Conservation (phyloP, 2,888 invertebrate species). For the Hyposoter didymator region DNA sequence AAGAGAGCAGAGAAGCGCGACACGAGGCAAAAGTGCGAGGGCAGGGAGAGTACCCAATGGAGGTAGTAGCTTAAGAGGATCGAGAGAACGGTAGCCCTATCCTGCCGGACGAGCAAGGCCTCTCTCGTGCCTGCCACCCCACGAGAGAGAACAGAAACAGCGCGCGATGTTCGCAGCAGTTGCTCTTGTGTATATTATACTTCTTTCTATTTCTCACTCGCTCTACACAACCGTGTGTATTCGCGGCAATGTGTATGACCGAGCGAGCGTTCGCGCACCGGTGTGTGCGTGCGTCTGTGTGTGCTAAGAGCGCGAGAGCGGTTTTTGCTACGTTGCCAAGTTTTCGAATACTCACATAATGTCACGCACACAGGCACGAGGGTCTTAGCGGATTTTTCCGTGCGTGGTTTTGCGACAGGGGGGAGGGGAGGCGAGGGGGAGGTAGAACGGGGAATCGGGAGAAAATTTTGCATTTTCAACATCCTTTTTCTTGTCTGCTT, state of each 20-base stretch:
- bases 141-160: constrained; percentile 76
- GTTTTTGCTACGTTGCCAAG: constrained; percentile 80
- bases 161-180: constrained; percentile 79
- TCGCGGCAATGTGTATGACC: constrained; percentile 1
- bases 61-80: constrained; percentile 66
- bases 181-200: constrained; percentile 72
- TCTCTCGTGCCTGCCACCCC: constrained; percentile 64
- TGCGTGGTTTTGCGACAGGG: background rate
- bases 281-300: constrained; percentile 71
- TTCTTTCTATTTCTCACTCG: constrained; percentile 65
- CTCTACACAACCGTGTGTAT: constrained; percentile 8
- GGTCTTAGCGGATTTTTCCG: constrained; percentile 40
- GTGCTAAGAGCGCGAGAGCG: constrained; percentile 70
- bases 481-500: background rate
- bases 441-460: background rate
- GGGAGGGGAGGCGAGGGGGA: background rate
- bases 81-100: constrained; percentile 62
- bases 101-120: constrained; percentile 45
- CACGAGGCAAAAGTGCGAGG: constrained; percentile 70
- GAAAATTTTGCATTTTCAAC: constrained; percentile 16
- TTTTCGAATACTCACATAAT: constrained; percentile 65
- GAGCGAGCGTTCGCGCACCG: constrained; percentile 49
- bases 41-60: constrained; percentile 73
- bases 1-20: constrained; percentile 64
- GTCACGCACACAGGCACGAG: constrained; percentile 61